phyloP scores from a whole-genome alignment of 2,797 vertebrate genomes.

The Psittacula echo region DNA sequence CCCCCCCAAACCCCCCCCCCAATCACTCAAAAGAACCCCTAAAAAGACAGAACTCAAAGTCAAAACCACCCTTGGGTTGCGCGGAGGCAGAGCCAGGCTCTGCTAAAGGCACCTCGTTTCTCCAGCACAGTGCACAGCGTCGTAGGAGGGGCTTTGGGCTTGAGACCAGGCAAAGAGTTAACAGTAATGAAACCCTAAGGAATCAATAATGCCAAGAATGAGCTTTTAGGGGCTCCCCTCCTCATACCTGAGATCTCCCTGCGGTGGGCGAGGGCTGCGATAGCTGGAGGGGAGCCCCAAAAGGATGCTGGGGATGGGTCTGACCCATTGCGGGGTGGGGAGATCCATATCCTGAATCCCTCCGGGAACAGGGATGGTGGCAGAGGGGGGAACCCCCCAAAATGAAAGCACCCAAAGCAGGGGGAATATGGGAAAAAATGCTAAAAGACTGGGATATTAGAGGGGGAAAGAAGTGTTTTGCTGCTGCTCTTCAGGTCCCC shows the following conservation, averaged over 20 bases:
- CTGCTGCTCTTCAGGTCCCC: not conserved
- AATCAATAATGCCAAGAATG: not conserved
- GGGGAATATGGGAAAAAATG: not conserved
- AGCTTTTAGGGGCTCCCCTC: constrained; percentile 23
- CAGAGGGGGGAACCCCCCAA: not conserved
- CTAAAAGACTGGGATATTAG: not conserved
- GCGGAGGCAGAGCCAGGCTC: not conserved
- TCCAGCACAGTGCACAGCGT: constrained; percentile 38
- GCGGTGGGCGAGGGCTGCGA: not conserved
- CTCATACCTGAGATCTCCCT: constrained; percentile 51
- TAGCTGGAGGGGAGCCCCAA: not conserved
- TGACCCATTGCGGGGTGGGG: not conserved
- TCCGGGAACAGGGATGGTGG: not conserved
- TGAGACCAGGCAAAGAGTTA: not conserved
- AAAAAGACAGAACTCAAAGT: not conserved
- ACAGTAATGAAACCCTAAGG: not conserved
- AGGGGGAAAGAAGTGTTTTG: not conserved
- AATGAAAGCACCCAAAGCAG: not conserved
- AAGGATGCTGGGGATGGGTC: not conserved
- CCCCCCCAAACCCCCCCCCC: too few relatives aligned
- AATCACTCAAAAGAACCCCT: not conserved
- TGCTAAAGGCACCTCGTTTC: constrained; percentile 58
- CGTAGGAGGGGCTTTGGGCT: not conserved
- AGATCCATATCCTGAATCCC: not conserved
- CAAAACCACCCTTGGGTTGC: not conserved